Percentiles rank a stretch among this genome's conserved stretches.
Evolutionary conservation across 1,140 invertebrate species (phyloP).

Genomic region (Drosophila lowei): DNA sequence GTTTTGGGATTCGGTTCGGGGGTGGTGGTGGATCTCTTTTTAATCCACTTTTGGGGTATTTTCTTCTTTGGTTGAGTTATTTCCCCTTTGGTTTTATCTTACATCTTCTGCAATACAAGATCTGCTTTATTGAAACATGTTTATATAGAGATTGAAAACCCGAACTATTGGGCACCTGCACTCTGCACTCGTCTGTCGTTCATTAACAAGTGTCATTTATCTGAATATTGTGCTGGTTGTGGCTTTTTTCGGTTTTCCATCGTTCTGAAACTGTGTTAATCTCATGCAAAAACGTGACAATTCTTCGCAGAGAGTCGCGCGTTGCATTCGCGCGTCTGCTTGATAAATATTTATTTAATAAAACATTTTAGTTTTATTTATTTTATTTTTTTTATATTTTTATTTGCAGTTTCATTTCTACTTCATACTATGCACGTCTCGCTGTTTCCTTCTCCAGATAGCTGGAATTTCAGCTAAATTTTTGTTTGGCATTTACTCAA

Average conservation of each 20-base stretch:
- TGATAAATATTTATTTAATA: constrained; percentile 44
- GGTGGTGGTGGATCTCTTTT: constrained; percentile 9
- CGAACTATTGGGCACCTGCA: constrained; percentile 1
- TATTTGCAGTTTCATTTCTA: background rate
- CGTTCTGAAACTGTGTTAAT: constrained; percentile 47
- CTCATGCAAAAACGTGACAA: constrained; percentile 70
- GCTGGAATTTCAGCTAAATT: too few relatives aligned
- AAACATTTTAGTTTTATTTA: constrained; percentile 7
- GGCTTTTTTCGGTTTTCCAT: constrained; percentile 19
- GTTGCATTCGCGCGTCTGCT: constrained; percentile 15
- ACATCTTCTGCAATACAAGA: constrained; percentile 62
- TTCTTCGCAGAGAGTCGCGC: constrained; percentile 15
- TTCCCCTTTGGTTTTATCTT: constrained; percentile 19
- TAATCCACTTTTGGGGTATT: background rate
- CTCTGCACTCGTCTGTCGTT: constrained; percentile 17
- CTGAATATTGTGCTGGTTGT: constrained; percentile 18
- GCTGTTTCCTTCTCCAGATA: too few relatives aligned
- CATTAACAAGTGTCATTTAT: constrained; percentile 40
- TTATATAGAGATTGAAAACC: background rate
- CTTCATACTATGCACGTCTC: too few relatives aligned
- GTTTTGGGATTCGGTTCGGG: constrained; percentile 4
- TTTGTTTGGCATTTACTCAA: too few relatives aligned
- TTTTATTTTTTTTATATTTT: constrained; percentile 2
- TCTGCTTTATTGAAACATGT: constrained; percentile 2
- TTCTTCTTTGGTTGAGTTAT: constrained; percentile 62